Conservation (phyloP, 1,140 invertebrate genomes). For the Leptinotarsa lineolata region DNA sequence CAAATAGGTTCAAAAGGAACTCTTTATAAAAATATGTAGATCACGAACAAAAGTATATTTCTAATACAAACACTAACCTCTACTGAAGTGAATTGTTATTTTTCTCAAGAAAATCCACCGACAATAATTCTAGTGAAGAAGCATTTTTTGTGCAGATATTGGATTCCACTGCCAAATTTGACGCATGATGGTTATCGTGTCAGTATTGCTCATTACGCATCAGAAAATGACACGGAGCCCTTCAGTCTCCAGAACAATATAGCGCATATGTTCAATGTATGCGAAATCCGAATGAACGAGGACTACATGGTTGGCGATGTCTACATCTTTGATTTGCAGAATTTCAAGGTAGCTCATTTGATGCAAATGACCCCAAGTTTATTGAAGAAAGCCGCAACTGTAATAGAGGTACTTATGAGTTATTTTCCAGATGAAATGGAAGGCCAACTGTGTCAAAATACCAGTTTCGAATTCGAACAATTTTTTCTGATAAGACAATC, state of each 20-base stretch:
- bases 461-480: too few relatives aligned
- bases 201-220: slow-evolving; percentile 28
- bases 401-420: slow-evolving; percentile 34
- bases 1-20: too few relatives aligned
- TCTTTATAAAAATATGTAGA: too few relatives aligned
- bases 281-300: slow-evolving; percentile 37
- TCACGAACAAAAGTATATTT: too few relatives aligned
- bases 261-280: slow-evolving; percentile 34
- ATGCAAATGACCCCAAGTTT: slow-evolving; percentile 28
- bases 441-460: too few relatives aligned
- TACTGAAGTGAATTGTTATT: too few relatives aligned
- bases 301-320: slow-evolving; percentile 32
- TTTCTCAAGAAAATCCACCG: too few relatives aligned
- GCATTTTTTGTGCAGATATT: slow-evolving; percentile 25
- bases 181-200: slow-evolving; percentile 33
- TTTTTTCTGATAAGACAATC: too few relatives aligned
- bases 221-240: slow-evolving; percentile 15
- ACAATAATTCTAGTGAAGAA: too few relatives aligned
- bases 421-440: too few relatives aligned
- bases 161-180: slow-evolving; percentile 33
- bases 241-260: slow-evolving; percentile 31
- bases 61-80: too few relatives aligned
- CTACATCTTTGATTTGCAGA: slow-evolving; percentile 36
- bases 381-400: slow-evolving; percentile 29
- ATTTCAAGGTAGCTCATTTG: slow-evolving; percentile 28